A percentile compares a stretch with the other conserved stretches of the same genome.
Conservation (phyloP, 64 coral and sea anemone species). For the Stichodactyla mertensii region DNA sequence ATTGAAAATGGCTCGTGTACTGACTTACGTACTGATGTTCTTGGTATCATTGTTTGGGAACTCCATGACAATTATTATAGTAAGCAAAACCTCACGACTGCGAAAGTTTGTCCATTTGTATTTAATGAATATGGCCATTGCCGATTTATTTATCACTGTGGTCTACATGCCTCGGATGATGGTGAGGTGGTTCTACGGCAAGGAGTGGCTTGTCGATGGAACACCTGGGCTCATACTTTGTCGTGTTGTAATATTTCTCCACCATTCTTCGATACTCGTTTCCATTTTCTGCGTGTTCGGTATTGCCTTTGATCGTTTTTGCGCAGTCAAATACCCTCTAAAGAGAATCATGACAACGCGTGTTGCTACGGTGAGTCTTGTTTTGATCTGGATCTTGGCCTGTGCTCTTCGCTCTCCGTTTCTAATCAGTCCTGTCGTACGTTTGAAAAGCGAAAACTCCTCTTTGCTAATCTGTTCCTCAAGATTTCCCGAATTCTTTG, state of each 20-base stretch:
- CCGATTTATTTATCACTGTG: slow-evolving; percentile 38
- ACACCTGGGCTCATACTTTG: slow-evolving; percentile 14
- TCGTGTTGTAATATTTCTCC: slow-evolving; percentile 4
- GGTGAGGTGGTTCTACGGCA: slow-evolving; percentile 17
- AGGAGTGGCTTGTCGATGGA: slow-evolving; percentile 21
- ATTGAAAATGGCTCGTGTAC: not conserved
- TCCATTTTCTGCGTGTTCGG: slow-evolving; percentile 14
- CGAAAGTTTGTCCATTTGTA: slow-evolving; percentile 29
- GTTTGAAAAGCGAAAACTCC: not conserved
- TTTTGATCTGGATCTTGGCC: not conserved
- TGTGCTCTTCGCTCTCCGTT: not conserved
- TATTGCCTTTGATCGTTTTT: slow-evolving; percentile 26
- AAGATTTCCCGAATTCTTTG: not conserved
- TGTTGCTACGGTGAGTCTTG: not conserved
- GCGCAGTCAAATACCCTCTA: slow-evolving; percentile 30
- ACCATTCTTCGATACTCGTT: slow-evolving; percentile 10
- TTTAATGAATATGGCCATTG: slow-evolving; percentile 29
- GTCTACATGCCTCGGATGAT: slow-evolving; percentile 55
- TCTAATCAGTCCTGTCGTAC: not conserved
- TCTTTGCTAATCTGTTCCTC: not conserved
- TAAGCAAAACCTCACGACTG: not conserved
- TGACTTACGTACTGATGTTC: not conserved
- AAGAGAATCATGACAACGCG: slow-evolving; percentile 10
- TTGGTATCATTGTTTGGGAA: not conserved
- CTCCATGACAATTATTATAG: slow-evolving; percentile 15